phyloP scores from a whole-genome alignment of 2,113 vertebrate species.

The Cnemophilus loriae region DNA sequence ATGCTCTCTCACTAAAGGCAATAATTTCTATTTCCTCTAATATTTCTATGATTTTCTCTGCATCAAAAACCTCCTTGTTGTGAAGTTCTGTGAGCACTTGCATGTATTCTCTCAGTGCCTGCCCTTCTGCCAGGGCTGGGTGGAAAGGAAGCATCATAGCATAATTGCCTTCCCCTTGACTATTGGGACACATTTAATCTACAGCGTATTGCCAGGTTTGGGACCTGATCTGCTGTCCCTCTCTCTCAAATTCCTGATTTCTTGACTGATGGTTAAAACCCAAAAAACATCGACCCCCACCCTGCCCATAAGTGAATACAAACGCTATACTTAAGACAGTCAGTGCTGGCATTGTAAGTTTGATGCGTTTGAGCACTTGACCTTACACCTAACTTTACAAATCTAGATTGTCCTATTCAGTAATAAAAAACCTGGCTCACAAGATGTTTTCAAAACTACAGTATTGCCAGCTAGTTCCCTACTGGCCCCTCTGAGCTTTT shows the following conservation, averaged over 20 bases:
- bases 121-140: not conserved
- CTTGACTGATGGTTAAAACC: not conserved
- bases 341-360: not conserved
- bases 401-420: not conserved
- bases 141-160: not conserved
- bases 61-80: not conserved
- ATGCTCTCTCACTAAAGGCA: not conserved
- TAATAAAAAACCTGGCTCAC: not conserved
- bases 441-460: not conserved
- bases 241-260: not conserved
- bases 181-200: not conserved
- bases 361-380: not conserved
- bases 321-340: not conserved
- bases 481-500: constrained; percentile 1
- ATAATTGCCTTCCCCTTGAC: not conserved
- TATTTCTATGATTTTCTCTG: not conserved
- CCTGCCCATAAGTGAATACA: not conserved
- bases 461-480: not conserved
- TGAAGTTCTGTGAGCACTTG: not conserved
- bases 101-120: not conserved
- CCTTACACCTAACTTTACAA: not conserved
- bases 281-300: not conserved
- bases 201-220: not conserved
- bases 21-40: not conserved
- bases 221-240: not conserved